Evolutionary conservation across 2,888 invertebrate genomes (phyloP).

Genomic region (Ectemnius cavifrons): DNA sequence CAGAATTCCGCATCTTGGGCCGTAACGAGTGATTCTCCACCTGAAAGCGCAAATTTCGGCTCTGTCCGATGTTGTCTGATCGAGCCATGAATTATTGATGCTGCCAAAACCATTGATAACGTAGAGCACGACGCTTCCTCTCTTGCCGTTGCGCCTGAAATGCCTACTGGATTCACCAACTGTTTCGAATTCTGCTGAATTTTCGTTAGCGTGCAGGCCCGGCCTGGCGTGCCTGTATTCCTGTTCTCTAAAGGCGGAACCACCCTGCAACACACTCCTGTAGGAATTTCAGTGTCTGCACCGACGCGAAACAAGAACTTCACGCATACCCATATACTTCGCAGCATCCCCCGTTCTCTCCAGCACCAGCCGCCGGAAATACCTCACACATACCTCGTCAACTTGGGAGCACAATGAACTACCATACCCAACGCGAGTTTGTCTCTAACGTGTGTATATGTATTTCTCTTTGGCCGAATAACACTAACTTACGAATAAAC

Average conservation of each 20-base stretch:
- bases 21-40: constrained; percentile 44
- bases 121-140: constrained; percentile 28
- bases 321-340: constrained; percentile 64
- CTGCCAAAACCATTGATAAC: constrained; percentile 43
- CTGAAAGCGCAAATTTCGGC: constrained; percentile 41
- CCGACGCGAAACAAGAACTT: constrained; percentile 60
- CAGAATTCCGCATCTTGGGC: constrained; percentile 24
- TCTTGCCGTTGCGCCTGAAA: constrained; percentile 13
- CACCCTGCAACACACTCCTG: constrained; percentile 42
- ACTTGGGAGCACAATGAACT: constrained; percentile 35
- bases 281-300: constrained; percentile 56
- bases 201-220: constrained; percentile 44
- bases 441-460: constrained; percentile 5
- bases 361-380: constrained; percentile 52
- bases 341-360: constrained; percentile 47
- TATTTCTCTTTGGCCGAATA: no score
- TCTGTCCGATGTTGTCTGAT: constrained; percentile 36
- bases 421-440: constrained; percentile 53
- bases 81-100: constrained; percentile 58
- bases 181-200: constrained; percentile 57
- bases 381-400: constrained; percentile 59
- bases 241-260: constrained; percentile 53
- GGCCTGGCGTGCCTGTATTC: constrained; percentile 41
- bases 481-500: no score
- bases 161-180: constrained; percentile 44